Conservation (phyloP, 2,888 invertebrate genomes). For the Drosophila yooni region DNA sequence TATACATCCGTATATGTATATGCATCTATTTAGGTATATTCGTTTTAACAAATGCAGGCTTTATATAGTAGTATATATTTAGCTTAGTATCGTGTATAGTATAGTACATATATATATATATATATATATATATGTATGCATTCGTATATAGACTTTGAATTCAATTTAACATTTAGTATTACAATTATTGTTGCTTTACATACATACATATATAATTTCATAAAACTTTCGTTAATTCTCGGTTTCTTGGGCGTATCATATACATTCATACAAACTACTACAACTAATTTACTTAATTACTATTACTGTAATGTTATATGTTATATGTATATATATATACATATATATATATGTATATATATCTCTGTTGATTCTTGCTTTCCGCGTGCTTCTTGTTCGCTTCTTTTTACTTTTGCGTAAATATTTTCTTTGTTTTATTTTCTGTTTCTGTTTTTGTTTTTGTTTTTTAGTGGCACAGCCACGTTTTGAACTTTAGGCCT, state of each 20-base stretch:
- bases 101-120: background rate
- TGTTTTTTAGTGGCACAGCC: constrained; percentile 72
- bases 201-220: constrained; percentile 29
- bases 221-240: constrained; percentile 30
- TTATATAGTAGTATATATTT: constrained; percentile 37
- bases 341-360: constrained; percentile 14
- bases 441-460: constrained; percentile 29
- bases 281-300: constrained; percentile 26
- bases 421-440: constrained; percentile 5
- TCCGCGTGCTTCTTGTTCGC: constrained; percentile 8
- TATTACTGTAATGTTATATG: constrained; percentile 24
- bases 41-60: constrained; percentile 68
- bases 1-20: constrained; percentile 4
- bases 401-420: constrained; percentile 12
- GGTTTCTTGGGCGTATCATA: constrained; percentile 15
- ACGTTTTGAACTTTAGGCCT: constrained; percentile 79
- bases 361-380: constrained; percentile 39
- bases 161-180: constrained; percentile 32
- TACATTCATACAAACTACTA: constrained; percentile 39
- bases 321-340: constrained; percentile 4
- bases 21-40: constrained; percentile 36
- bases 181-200: constrained; percentile 31
- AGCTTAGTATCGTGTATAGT: constrained; percentile 14
- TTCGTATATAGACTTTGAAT: constrained; percentile 33
- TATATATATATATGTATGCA: constrained; percentile 3